Conservation (phyloP, 2,797 vertebrate genomes). For the Lepilemur septentrionalis region DNA sequence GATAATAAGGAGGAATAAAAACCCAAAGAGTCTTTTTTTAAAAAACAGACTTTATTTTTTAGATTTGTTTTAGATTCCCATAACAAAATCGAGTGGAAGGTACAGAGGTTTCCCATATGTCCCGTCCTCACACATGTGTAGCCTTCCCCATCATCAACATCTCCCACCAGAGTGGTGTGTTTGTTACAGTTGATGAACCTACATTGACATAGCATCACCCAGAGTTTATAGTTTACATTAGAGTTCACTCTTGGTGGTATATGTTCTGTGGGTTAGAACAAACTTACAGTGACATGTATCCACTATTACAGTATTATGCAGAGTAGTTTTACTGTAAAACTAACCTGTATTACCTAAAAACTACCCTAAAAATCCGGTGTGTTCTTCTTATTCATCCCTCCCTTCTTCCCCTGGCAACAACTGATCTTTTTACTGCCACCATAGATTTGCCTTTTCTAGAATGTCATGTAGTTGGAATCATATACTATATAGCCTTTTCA, state of each 20-base stretch:
- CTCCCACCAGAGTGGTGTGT: not conserved
- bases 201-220: not conserved
- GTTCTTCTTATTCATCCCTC: not conserved
- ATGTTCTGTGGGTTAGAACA: not conserved
- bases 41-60: not conserved
- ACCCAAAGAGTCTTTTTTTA: not conserved
- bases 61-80: not conserved
- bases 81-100: not conserved
- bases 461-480: not conserved
- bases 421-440: not conserved
- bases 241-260: not conserved
- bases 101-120: not conserved
- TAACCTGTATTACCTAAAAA: not conserved
- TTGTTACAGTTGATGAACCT: not conserved
- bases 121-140: too few relatives aligned
- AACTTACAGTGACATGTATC: not conserved
- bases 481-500: not conserved
- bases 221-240: not conserved
- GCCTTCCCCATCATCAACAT: not conserved
- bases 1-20: not conserved
- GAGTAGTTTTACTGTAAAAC: not conserved
- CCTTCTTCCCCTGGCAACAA: not conserved
- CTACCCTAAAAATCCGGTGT: not conserved
- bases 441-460: not conserved
- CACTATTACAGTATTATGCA: too few relatives aligned